These are phyloP conservation scores for Pholis gunnellus DNA, from an alignment of 2,113 vertebrate species.

Conservation along the genomic window DNA sequence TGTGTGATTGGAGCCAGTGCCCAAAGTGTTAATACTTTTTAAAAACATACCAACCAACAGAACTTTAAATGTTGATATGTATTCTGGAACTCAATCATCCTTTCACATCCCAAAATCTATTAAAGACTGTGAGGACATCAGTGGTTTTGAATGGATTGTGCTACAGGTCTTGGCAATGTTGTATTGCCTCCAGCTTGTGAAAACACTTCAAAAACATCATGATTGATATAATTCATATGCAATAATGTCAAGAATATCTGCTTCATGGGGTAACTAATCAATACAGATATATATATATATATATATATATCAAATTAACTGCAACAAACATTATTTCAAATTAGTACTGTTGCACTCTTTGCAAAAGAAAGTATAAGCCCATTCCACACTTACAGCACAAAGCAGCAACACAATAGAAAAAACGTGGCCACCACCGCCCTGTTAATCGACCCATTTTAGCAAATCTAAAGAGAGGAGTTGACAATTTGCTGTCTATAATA, in stretches of 20 bases:
- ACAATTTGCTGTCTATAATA: constrained; percentile 78
- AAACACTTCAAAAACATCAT: not conserved
- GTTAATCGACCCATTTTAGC: constrained; percentile 65
- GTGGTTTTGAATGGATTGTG: not conserved
- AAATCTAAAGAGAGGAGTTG: constrained; percentile 60
- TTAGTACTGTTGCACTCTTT: not conserved
- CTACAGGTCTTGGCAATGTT: not conserved
- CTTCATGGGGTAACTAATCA: not conserved
- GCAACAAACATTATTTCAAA: not conserved
- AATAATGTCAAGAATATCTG: not conserved
- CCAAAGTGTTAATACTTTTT: not conserved
- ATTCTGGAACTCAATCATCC: not conserved
- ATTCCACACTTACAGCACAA: constrained; percentile 16
- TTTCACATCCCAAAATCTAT: not conserved
- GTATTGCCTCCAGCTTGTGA: not conserved
- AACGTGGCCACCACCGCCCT: constrained; percentile 3
- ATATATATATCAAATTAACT: not conserved
- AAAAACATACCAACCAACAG: not conserved
- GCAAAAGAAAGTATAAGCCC: not conserved
- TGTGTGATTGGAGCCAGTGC: not conserved
- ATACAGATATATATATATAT: not conserved
- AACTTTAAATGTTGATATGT: not conserved
- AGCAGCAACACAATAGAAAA: constrained; percentile 6
- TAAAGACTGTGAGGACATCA: not conserved
- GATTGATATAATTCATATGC: not conserved